Evolutionary conservation across 2,888 invertebrate genomes (phyloP).

Genomic region (Heliconius charithonia): DNA sequence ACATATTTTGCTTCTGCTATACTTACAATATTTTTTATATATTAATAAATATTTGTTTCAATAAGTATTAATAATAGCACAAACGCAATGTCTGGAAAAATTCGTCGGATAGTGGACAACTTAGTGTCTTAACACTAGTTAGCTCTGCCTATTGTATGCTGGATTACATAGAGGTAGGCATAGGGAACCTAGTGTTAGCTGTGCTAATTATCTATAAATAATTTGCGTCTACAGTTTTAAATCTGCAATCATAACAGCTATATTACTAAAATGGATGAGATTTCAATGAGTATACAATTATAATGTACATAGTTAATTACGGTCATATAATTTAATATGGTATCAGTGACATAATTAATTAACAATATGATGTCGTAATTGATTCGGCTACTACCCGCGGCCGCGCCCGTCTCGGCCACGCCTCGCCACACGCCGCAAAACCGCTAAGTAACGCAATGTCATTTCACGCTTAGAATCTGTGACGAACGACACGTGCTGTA

Average conservation of each 20-base stretch:
- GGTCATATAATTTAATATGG: conserved; percentile 46
- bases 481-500: conserved; percentile 65
- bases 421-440: conserved; percentile 57
- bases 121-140: no score
- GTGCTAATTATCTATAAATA: no score
- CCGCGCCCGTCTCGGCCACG: conserved; percentile 68
- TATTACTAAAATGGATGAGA: background rate
- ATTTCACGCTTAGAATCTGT: conserved; percentile 71
- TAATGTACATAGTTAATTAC: conserved; percentile 22
- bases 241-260: background rate
- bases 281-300: background rate
- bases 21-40: background rate
- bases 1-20: background rate
- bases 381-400: conserved; percentile 62
- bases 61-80: background rate
- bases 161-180: no score
- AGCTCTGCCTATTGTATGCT: no score
- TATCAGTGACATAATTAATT: conserved; percentile 50
- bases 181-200: no score
- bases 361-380: conserved; percentile 53
- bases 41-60: background rate
- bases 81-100: no score
- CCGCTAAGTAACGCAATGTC: conserved; percentile 65
- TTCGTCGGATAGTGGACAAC: no score
- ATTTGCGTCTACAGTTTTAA: no score